phyloP scores from a whole-genome alignment of 2,888 invertebrate species.

The Ichneumoninae sp. region DNA sequence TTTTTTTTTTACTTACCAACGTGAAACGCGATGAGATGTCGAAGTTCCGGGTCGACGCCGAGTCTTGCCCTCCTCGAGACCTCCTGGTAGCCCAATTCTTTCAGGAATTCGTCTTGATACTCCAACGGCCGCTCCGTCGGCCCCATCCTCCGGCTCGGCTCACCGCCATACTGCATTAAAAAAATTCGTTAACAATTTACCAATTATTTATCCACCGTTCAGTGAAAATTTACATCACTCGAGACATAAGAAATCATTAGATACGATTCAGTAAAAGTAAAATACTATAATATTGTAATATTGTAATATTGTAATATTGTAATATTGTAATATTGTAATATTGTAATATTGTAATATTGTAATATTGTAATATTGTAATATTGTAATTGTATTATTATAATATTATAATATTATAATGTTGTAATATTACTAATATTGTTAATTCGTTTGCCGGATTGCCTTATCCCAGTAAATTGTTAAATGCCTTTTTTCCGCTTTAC shows the following conservation, averaged over 20 bases:
- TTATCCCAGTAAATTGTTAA: neutral
- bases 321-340: no score
- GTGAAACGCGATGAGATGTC: constrained; percentile 87
- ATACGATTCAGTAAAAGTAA: no score
- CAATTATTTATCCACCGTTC: no score
- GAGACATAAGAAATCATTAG: no score
- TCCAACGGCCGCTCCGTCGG: constrained; percentile 86
- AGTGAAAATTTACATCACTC: no score
- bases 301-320: no score
- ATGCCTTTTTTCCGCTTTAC: neutral
- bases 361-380: no score
- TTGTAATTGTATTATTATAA: no score
- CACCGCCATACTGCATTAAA: constrained; percentile 85
- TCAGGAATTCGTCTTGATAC: constrained; percentile 88
- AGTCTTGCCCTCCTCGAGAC: constrained; percentile 87
- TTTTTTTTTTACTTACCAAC: constrained; percentile 82
- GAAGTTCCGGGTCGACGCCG: constrained; percentile 88
- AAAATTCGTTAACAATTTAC: constrained; percentile 13
- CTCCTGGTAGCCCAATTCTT: constrained; percentile 87
- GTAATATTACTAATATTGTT: no score
- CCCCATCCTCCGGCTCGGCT: constrained; percentile 86
- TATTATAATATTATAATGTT: no score
- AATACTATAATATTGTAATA: no score
- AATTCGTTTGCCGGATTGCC: neutral
- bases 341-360: no score